Evolutionary conservation across 2,888 invertebrate genomes (phyloP).

Genomic region (Eupithecia tripunctaria): DNA sequence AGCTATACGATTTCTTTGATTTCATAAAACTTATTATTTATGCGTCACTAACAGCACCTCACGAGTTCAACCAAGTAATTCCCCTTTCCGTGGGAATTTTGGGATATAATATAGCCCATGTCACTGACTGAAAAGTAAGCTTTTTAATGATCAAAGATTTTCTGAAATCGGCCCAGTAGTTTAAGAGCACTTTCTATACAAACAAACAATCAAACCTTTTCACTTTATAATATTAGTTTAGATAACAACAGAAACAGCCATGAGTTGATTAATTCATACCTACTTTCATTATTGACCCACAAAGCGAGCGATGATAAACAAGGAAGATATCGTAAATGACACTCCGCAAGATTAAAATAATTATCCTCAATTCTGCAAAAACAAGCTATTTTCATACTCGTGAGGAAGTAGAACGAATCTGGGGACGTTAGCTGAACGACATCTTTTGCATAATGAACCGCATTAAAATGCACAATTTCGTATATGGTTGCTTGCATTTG

Average conservation of each 20-base stretch:
- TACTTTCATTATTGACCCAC: not conserved
- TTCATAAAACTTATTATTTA: not conserved
- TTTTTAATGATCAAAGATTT: too few relatives aligned
- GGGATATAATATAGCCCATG: too few relatives aligned
- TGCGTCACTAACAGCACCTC: too few relatives aligned
- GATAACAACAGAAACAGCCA: not conserved
- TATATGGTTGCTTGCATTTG: conserved; percentile 21
- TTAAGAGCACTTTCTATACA: too few relatives aligned
- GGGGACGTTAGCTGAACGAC: conserved; percentile 22
- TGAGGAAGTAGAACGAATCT: conserved; percentile 22
- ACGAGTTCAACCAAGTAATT: too few relatives aligned
- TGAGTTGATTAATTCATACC: not conserved
- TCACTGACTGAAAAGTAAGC: too few relatives aligned
- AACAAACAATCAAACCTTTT: too few relatives aligned
- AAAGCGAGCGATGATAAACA: not conserved
- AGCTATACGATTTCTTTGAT: not conserved
- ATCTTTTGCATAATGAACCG: conserved; percentile 27
- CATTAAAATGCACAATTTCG: conserved; percentile 20
- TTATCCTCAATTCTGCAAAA: conserved; percentile 4
- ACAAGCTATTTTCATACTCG: conserved; percentile 17
- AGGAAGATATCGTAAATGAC: not conserved
- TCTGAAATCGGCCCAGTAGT: too few relatives aligned
- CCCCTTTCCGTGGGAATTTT: too few relatives aligned
- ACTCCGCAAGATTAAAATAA: conserved; percentile 5
- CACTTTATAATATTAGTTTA: too few relatives aligned